These are phyloP conservation scores for Puntigrus tetrazona DNA, from an alignment of 2,113 vertebrate species.

Conservation along the genomic window DNA sequence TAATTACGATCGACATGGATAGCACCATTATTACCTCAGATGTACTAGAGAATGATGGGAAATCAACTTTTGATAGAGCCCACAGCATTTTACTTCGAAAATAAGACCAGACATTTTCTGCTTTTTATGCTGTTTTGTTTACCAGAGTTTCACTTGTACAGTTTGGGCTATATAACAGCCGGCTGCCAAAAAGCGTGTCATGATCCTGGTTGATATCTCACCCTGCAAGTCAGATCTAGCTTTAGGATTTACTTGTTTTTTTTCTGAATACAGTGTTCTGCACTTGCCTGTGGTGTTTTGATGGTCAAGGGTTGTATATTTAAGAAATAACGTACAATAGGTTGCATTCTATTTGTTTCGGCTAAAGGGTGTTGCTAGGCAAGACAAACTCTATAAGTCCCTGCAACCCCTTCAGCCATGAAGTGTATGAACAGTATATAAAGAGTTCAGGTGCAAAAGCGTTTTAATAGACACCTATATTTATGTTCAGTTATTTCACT, in stretches of 20 bases:
- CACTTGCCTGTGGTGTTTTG: not conserved
- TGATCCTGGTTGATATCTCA: not conserved
- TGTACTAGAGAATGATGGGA: conserved; percentile 27
- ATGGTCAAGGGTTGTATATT: not conserved
- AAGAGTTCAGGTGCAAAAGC: too few relatives aligned
- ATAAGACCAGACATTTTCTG: not conserved
- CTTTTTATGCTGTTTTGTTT: not conserved
- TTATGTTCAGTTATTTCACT: too few relatives aligned
- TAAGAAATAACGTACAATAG: not conserved
- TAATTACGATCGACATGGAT: conserved; percentile 54
- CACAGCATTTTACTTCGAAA: not conserved
- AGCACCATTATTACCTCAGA: conserved; percentile 39
- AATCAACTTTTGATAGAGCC: conserved; percentile 7
- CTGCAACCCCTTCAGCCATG: not conserved
- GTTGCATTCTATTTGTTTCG: not conserved
- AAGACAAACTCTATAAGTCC: not conserved
- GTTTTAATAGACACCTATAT: too few relatives aligned
- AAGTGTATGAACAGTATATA: too few relatives aligned
- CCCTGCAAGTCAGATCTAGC: conserved; percentile 26
- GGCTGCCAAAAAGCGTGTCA: not conserved
- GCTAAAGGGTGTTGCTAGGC: not conserved
- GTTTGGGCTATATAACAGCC: not conserved
- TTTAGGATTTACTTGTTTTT: not conserved
- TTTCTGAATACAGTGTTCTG: not conserved
- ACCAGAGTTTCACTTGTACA: not conserved